Percentiles rank a stretch among this genome's conserved stretches.
These are phyloP conservation scores for Agrilus mali DNA, from an alignment of 2,888 invertebrate genomes.

Conservation along the genomic window DNA sequence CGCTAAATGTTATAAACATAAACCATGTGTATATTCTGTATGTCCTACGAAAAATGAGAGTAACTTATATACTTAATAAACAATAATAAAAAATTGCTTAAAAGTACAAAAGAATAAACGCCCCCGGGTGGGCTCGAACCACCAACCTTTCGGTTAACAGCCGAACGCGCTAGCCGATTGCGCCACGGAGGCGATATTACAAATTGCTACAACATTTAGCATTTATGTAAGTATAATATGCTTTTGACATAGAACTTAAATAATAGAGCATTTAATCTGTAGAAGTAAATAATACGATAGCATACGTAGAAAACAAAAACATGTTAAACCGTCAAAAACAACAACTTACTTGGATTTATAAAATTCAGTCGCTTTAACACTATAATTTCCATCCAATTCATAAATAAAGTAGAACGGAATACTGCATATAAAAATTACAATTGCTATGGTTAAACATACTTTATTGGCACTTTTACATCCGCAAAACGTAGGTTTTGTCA, in stretches of 20 bases:
- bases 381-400: neutral
- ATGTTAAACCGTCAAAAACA: neutral
- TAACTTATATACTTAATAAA: slow-evolving; percentile 3
- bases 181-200: slow-evolving; percentile 66
- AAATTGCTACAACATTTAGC: neutral
- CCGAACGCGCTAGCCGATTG: slow-evolving; percentile 96
- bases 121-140: slow-evolving; percentile 96
- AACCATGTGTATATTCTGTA: slow-evolving; percentile 22
- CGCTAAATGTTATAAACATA: slow-evolving; percentile 18
- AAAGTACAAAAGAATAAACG: slow-evolving; percentile 38
- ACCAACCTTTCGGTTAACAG: slow-evolving; percentile 99
- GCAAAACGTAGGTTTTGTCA: slow-evolving; percentile 6
- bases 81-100: neutral
- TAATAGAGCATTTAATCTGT: no score
- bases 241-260: no score
- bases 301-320: no score
- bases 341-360: slow-evolving; percentile 6
- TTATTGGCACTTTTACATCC: slow-evolving; percentile 1
- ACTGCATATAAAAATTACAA: slow-evolving; percentile 1
- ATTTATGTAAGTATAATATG: no score
- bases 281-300: no score
- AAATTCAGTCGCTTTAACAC: slow-evolving; percentile 1
- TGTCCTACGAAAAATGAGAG: slow-evolving; percentile 15
- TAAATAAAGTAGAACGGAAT: slow-evolving; percentile 8
- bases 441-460: neutral